phyloP scores from a whole-genome alignment of 2,113 vertebrate genomes.

The Petroica traversi region DNA sequence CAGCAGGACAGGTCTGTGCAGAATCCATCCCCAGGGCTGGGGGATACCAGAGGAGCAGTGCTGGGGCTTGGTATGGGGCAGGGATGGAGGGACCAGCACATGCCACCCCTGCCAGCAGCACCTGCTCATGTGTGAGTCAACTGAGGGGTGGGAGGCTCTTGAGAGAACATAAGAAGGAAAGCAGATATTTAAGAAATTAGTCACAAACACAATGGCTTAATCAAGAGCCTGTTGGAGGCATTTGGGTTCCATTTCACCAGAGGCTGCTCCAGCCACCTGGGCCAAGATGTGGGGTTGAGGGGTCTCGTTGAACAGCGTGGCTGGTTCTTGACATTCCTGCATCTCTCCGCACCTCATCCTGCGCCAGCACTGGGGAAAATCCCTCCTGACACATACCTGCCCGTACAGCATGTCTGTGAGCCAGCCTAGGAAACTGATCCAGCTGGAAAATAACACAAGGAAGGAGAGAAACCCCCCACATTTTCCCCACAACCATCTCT shows the following conservation, averaged over 20 bases:
- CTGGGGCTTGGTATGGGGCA: not conserved
- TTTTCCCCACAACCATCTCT: not conserved
- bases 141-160: not conserved
- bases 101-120: not conserved
- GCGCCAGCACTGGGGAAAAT: not conserved
- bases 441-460: not conserved
- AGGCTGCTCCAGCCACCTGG: not conserved
- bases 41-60: not conserved
- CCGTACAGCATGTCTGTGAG: accelerated
- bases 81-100: not conserved
- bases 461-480: not conserved
- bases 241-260: not conserved
- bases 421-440: not conserved
- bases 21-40: not conserved
- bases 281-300: accelerated
- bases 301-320: not conserved
- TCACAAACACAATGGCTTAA: constrained; percentile 40
- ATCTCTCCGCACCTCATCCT: not conserved
- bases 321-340: not conserved
- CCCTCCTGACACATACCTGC: not conserved
- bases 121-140: constrained; percentile 12
- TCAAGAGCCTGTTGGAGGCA: constrained; percentile 16
- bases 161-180: constrained; percentile 15
- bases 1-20: not conserved
- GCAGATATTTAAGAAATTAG: constrained; percentile 61